These are phyloP conservation scores for Portunus trituberculatus DNA, from an alignment of 1,140 invertebrate genomes.

Conservation along the genomic window DNA sequence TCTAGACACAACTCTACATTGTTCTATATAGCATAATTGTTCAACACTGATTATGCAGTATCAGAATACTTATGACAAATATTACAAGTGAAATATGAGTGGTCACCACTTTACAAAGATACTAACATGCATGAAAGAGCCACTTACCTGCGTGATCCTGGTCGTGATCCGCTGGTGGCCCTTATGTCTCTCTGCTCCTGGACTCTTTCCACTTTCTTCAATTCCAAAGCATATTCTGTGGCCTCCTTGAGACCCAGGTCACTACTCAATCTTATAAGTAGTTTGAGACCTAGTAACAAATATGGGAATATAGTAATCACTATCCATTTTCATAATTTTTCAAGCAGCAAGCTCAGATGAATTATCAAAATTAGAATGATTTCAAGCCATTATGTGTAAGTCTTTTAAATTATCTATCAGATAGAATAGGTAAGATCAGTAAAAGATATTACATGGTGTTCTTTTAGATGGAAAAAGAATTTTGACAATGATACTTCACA, in stretches of 20 bases:
- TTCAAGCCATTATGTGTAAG: no score
- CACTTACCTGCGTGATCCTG: conserved; percentile 73
- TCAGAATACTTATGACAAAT: background rate
- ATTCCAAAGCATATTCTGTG: conserved; percentile 66
- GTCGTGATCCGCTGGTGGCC: conserved; percentile 72
- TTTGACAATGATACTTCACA: no score
- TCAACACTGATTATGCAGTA: background rate
- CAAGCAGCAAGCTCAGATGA: no score
- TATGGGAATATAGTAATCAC: background rate
- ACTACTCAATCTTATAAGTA: conserved; percentile 89
- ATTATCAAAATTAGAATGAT: no score
- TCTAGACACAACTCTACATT: no score
- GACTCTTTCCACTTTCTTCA: conserved; percentile 88
- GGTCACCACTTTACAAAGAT: background rate
- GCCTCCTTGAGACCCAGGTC: conserved; percentile 85
- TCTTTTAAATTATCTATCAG: no score
- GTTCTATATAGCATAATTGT: no score
- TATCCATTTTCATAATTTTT: no score
- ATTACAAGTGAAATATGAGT: background rate
- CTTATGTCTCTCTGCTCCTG: conserved; percentile 83
- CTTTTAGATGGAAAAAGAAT: no score
- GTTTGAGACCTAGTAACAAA: conserved; percentile 85
- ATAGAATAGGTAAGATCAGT: no score
- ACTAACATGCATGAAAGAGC: background rate
- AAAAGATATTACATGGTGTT: no score